Conservation (phyloP, 2,113 vertebrate species). For the Donacobius atricapilla region DNA sequence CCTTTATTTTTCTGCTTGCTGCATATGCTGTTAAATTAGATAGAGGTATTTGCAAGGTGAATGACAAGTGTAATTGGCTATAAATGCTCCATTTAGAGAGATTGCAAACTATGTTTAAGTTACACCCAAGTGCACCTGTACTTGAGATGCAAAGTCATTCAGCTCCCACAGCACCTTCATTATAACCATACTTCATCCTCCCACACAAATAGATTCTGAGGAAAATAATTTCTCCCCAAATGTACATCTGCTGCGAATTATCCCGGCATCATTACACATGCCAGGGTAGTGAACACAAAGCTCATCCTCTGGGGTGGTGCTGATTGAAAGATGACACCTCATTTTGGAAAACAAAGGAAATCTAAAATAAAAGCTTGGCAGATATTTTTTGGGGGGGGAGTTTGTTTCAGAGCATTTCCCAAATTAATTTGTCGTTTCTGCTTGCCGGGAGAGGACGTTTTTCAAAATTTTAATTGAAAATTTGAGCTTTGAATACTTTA, state of each 20-base stretch:
- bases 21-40: constrained; percentile 48
- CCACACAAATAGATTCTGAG: constrained; percentile 56
- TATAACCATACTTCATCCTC: constrained; percentile 58
- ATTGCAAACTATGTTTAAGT: constrained; percentile 68
- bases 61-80: constrained; percentile 66
- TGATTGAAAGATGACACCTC: constrained; percentile 40
- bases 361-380: neutral
- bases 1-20: constrained; percentile 46
- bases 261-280: constrained; percentile 40
- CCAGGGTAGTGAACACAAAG: constrained; percentile 25
- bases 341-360: constrained; percentile 29
- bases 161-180: constrained; percentile 55
- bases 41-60: constrained; percentile 56
- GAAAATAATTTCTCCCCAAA: constrained; percentile 62
- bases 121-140: constrained; percentile 64
- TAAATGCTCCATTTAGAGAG: constrained; percentile 63
- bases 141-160: constrained; percentile 62
- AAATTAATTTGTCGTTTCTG: neutral
- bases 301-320: neutral
- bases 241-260: constrained; percentile 60
- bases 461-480: neutral
- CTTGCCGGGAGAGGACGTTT: neutral
- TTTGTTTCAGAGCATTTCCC: neutral
- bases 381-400: neutral
- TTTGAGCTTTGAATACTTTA: neutral